These are phyloP conservation scores for Neosalanx taihuensis DNA, from an alignment of 2,797 vertebrate species.

Conservation along the genomic window DNA sequence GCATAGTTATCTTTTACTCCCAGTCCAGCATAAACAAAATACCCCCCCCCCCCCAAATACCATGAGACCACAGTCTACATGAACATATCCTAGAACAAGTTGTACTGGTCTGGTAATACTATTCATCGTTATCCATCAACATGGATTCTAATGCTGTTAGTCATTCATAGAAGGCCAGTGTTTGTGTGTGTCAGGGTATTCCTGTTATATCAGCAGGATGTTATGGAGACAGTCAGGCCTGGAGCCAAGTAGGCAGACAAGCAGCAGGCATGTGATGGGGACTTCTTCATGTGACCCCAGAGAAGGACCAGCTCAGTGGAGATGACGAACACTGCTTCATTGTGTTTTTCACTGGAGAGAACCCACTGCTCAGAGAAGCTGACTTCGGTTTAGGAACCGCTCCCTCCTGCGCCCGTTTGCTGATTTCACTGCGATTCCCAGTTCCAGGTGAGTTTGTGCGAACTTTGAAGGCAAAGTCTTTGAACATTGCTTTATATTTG, in stretches of 20 bases:
- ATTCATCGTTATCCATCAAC: neutral
- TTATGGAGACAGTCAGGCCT: conserved; percentile 36
- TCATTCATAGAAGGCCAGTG: neutral
- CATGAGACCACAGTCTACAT: neutral
- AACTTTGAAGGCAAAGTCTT: neutral
- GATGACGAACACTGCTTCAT: conserved; percentile 62
- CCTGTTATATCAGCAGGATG: conserved; percentile 10
- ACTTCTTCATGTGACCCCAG: conserved; percentile 78
- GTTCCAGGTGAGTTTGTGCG: neutral
- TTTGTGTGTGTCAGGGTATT: neutral
- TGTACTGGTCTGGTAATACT: neutral
- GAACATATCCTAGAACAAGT: neutral
- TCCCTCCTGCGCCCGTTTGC: neutral
- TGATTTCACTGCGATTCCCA: neutral
- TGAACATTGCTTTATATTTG: no score
- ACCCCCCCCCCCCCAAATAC: no score
- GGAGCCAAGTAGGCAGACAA: conserved; percentile 46
- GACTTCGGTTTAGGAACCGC: neutral
- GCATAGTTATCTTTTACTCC: no score
- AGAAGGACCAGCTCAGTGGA: conserved; percentile 54
- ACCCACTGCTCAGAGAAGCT: conserved; percentile 56
- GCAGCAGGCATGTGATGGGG: conserved; percentile 72
- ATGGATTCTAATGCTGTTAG: neutral
- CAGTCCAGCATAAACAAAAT: no score
- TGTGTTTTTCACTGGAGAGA: conserved; percentile 57